phyloP scores from a whole-genome alignment of 2,888 invertebrate genomes.

The Labia minor region DNA sequence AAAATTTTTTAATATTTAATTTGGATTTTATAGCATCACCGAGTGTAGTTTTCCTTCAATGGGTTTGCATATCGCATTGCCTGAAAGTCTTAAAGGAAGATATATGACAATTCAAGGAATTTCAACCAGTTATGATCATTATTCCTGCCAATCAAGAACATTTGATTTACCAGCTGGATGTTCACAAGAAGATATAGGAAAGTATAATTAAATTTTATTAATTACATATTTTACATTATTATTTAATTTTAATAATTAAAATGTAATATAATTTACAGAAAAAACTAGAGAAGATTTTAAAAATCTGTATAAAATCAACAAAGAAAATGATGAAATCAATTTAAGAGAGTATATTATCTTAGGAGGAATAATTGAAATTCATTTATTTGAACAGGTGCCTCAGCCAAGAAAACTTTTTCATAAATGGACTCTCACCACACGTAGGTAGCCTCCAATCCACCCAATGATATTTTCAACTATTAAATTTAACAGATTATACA shows the following conservation, averaged over 20 bases:
- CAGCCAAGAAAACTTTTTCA: conserved; percentile 43
- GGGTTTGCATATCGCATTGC: background rate
- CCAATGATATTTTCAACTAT: too few relatives aligned
- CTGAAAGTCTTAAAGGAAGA: background rate
- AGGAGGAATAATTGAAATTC: conserved; percentile 64
- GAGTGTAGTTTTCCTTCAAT: background rate
- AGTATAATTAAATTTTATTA: background rate
- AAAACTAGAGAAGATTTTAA: background rate
- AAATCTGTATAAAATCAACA: conserved; percentile 22
- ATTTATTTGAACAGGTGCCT: conserved; percentile 64
- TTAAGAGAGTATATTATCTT: conserved; percentile 62
- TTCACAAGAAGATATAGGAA: background rate
- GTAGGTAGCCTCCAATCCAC: conserved; percentile 19
- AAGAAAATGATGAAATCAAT: conserved; percentile 53
- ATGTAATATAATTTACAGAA: background rate
- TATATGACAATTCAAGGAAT: background rate
- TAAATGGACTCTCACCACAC: conserved; percentile 20
- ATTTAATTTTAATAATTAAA: conserved; percentile 16
- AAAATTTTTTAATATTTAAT: too few relatives aligned
- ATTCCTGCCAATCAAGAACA: background rate
- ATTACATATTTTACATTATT: background rate
- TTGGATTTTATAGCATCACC: background rate
- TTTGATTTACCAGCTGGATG: background rate
- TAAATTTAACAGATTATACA: too few relatives aligned
- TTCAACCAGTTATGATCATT: background rate